Base-by-base conservation (phyloP, 53 echinoderm and acorn worm genomes). In the Apostichopus leukothele region DNA sequence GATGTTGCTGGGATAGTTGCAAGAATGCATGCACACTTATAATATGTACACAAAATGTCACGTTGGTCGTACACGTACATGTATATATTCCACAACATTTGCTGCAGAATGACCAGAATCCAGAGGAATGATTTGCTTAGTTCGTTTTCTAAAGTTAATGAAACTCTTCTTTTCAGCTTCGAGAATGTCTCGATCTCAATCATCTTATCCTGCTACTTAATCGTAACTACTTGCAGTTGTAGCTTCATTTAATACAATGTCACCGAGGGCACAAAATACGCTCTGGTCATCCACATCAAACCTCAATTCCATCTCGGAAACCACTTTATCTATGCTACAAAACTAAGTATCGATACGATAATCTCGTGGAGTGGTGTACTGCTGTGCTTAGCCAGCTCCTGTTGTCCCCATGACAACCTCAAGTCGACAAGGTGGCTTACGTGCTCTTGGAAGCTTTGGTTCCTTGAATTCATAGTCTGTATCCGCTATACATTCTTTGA, bases 91-190 rank as follows among this genome's bases (percentile, higher is more conserved):
- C 61, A 61, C 6, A 61, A 61, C 61, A 61, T 61, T 61, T 61
- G 61, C 61, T 61, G 61, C 61, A 77, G 21, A 77, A 77, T 7
- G 18, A 77, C 23, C 54, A 54, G 63, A 83, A 83, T 11, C 10
- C 10, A 53, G 55, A 83, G 22, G 83, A 83, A 57, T 83, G 60
- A 1, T 83, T 83, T 83, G 83, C 83, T 83, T 20, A 83, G n/a
- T 60, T 83, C 55, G 83, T 83, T 60, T 78, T 83, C 83, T 83
- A 83, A n/a, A 68, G 73, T 86, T 80, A 52, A 51, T 80, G 81
- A 86, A 86, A 50, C 67, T 71, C 51, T 71, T 67, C 73, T 68
- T 86, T 68, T 71, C 26, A 67, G 86, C 86, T 71, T 86, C n/a
- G 18, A 71, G 86, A 68, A 71, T 67, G 68, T 86, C 86, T 67